These are phyloP conservation scores for Lepeophtheirus nordmannii DNA, from an alignment of 2,888 invertebrate species.

Conservation along the genomic window DNA sequence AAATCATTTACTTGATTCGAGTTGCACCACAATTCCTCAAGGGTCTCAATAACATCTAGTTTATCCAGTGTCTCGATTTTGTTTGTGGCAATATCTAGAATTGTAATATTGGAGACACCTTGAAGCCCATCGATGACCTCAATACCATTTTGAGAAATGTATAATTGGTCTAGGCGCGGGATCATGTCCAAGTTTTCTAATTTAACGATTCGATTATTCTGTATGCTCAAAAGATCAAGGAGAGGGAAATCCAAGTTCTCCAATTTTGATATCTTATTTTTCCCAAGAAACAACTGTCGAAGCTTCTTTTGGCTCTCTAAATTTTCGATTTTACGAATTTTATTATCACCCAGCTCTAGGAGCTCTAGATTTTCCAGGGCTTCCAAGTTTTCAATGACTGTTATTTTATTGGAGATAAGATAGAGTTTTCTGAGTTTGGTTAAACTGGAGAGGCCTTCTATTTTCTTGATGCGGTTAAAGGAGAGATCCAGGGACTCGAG, in stretches of 20 bases:
- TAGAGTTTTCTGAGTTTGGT: conserved; percentile 63
- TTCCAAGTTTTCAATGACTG: conserved; percentile 67
- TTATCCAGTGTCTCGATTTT: conserved; percentile 62
- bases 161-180: conserved; percentile 62
- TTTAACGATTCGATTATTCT: conserved; percentile 68
- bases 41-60: conserved; percentile 51
- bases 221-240: conserved; percentile 60
- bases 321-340: conserved; percentile 71
- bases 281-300: conserved; percentile 69
- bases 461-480: conserved; percentile 77
- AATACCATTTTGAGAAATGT: conserved; percentile 84
- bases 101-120: conserved; percentile 53
- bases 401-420: conserved; percentile 74
- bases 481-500: conserved; percentile 80
- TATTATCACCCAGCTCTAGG: conserved; percentile 89
- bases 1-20: conserved; percentile 6
- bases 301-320: conserved; percentile 57
- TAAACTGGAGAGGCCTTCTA: conserved; percentile 61
- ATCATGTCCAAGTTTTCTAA: conserved; percentile 69
- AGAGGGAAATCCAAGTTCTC: conserved; percentile 56
- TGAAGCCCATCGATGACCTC: conserved; percentile 43
- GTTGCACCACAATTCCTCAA: conserved; percentile 88
- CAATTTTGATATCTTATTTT: conserved; percentile 81
- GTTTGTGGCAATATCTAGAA: conserved; percentile 79
- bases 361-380: conserved; percentile 60